phyloP scores from a whole-genome alignment of 2,888 invertebrate genomes.

The Plebejus melissa region DNA sequence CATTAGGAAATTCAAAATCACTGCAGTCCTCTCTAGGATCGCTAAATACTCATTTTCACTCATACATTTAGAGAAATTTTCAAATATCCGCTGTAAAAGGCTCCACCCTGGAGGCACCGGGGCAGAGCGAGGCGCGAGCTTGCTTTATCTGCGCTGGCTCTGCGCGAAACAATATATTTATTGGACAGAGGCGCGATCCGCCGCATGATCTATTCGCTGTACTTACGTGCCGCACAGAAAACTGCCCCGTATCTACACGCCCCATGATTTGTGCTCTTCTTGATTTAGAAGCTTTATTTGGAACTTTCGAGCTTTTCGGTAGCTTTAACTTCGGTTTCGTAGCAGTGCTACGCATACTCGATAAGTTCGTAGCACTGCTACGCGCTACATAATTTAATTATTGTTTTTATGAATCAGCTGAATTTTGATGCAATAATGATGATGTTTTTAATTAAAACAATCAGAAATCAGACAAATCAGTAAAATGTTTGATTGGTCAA shows the following conservation, averaged over 20 bases:
- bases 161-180: conserved; percentile 78
- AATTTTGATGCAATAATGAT: too few relatives aligned
- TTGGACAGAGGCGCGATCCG: conserved; percentile 70
- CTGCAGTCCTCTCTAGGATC: too few relatives aligned
- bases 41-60: too few relatives aligned
- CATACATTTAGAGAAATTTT: too few relatives aligned
- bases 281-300: conserved; percentile 23
- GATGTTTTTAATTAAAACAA: too few relatives aligned
- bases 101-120: conserved; percentile 52
- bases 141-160: conserved; percentile 77
- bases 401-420: too few relatives aligned
- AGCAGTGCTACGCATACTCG: background rate
- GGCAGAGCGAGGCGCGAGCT: conserved; percentile 74
- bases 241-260: conserved; percentile 34
- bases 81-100: conserved; percentile 43
- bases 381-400: background rate
- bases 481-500: too few relatives aligned
- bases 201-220: conserved; percentile 71
- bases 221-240: conserved; percentile 47
- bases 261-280: conserved; percentile 26
- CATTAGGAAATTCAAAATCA: too few relatives aligned
- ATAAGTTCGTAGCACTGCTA: background rate
- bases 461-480: too few relatives aligned
- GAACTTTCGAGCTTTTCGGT: conserved; percentile 18
- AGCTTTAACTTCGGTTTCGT: background rate